Evolutionary conservation across 2,113 vertebrate species (phyloP).

Genomic region (Lota lota): DNA sequence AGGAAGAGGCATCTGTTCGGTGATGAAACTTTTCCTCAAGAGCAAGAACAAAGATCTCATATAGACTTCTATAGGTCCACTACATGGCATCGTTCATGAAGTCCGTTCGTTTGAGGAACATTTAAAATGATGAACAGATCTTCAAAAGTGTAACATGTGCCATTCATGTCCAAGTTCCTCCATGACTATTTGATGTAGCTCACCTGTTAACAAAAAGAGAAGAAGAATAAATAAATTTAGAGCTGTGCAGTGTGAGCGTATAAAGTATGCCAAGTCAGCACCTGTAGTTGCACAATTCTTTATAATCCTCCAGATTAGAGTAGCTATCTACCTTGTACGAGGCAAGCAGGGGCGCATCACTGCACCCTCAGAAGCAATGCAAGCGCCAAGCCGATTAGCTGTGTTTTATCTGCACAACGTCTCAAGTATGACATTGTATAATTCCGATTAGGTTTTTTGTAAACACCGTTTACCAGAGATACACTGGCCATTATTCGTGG

Average conservation of each 20-base stretch:
- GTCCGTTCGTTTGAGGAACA: background rate
- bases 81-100: slow-evolving; percentile 10
- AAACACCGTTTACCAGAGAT: background rate
- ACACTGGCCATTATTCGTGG: background rate
- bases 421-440: background rate
- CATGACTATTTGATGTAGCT: slow-evolving; percentile 12
- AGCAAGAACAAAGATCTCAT: slow-evolving; percentile 9
- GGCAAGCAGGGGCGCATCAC: slow-evolving; percentile 22
- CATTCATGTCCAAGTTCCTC: slow-evolving; percentile 23
- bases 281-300: slow-evolving; percentile 7
- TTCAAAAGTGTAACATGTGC: slow-evolving; percentile 24
- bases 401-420: background rate
- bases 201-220: slow-evolving; percentile 25
- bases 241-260: slow-evolving; percentile 24
- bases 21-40: slow-evolving; percentile 20
- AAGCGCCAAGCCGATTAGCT: slow-evolving; percentile 29
- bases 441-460: background rate
- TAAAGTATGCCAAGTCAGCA: background rate
- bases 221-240: slow-evolving; percentile 15
- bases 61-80: background rate
- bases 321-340: background rate
- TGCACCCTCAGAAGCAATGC: slow-evolving; percentile 25
- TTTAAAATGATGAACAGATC: slow-evolving; percentile 14
- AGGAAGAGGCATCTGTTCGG: slow-evolving; percentile 35
- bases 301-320: slow-evolving; percentile 4